Conservation (phyloP, 1,140 invertebrate species). For the Pseudobourletiella spinata region DNA sequence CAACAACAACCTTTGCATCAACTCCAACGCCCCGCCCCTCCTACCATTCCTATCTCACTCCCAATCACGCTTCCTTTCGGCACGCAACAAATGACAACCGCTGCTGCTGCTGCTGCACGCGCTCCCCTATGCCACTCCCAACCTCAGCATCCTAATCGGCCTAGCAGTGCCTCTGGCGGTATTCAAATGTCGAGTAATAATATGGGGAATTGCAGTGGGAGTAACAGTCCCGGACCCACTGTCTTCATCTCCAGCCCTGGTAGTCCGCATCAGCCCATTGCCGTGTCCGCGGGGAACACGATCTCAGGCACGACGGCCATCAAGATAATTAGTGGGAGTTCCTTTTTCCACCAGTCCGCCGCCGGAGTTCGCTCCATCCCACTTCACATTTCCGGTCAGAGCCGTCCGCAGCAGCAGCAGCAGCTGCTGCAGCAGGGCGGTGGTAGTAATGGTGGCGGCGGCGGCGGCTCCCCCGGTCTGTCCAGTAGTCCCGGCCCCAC, state of each 20-base stretch:
- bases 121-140: too few species aligned
- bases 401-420: conserved; percentile 13
- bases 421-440: conserved; percentile 6
- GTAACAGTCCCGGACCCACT: background rate
- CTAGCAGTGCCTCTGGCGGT: conserved; percentile 26
- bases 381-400: background rate
- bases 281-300: background rate
- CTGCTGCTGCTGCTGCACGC: too few species aligned
- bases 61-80: background rate
- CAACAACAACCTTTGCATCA: conserved; percentile 11
- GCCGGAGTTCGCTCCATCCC: background rate
- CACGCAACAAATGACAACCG: conserved; percentile 13
- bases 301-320: background rate
- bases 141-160: conserved; percentile 11
- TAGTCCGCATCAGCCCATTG: background rate
- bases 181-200: conserved; percentile 2
- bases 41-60: background rate
- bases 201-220: background rate
- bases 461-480: background rate
- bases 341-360: conserved; percentile 2
- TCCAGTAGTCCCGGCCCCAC: too few species aligned
- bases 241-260: background rate
- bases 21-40: background rate
- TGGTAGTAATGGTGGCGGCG: too few species aligned
- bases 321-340: conserved; percentile 8